Evolutionary conservation across 1,140 invertebrate genomes (phyloP), one percentile per base, ranked within the genome.

Genomic region (Asbolus verrucosus): DNA sequence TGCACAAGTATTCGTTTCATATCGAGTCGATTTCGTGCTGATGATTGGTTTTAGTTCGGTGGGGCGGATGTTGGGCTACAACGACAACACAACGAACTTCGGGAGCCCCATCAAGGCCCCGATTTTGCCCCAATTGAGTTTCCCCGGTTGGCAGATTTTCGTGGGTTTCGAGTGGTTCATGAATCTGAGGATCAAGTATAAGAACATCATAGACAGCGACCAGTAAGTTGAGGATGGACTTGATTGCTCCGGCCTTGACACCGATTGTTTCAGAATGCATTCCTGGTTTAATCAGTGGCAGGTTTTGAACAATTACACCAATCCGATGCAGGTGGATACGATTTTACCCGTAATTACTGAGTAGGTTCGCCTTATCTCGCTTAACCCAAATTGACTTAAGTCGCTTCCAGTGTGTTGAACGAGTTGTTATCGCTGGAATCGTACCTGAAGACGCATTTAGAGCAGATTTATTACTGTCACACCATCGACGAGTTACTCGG

Each of bases 251-350:
- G n/a, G 1, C 24, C 3, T 3, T 27, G 24, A 27, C 24, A 27
- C 3, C 67, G 59, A 33, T 69, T 14, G 46, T 74, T 84, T 82
- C 71, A 90, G 89, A 76, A 85, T 90, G 54, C 79, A 84, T 71
- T 88, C 89, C 0, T 91, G 89, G 89, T 81, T 91, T 78, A 90
- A 90, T 80, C 83, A 84, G 2, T 90, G 89, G 89, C 89, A 91
- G 80, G 78, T 90, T 13, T 79, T 83, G 19, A 87, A 87, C 69
- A 85, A 85, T 70, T 89, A 87, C 68, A 89, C 86, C 1, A 89
- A 89, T 79, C 88, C 89, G 0, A 86, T 88, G 82, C 88, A 91
- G 74, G 81, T 90, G 9, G 85, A 89, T 68, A 86, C 84, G 70
- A 77, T 88, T 9, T 67, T 87, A 36, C 83, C 84, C 38, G 80